phyloP scores from a whole-genome alignment of 1,140 invertebrate genomes.

The Nautilus pompilius region DNA sequence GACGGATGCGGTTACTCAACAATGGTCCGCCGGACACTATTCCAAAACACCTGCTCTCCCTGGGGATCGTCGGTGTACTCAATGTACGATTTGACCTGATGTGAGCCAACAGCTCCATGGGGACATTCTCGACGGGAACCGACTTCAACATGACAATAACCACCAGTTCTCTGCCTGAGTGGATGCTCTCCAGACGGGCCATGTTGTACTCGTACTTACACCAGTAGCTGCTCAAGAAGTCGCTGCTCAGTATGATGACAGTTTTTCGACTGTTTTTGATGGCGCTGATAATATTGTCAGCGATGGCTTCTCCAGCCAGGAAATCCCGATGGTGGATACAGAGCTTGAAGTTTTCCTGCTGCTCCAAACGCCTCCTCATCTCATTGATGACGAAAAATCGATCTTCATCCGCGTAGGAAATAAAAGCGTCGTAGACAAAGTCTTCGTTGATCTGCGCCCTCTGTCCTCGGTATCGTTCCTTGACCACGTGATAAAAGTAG shows the following conservation, averaged over 20 bases:
- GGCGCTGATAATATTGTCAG: constrained; percentile 62
- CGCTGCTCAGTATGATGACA: constrained; percentile 63
- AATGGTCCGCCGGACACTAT: too few species aligned
- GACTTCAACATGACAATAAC: constrained; percentile 26
- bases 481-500: constrained; percentile 27
- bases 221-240: constrained; percentile 67
- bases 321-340: constrained; percentile 38
- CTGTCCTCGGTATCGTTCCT: constrained; percentile 9
- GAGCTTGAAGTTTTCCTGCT: constrained; percentile 11
- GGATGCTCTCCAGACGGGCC: constrained; percentile 32
- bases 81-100: constrained; percentile 26
- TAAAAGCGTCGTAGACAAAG: constrained; percentile 27
- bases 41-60: constrained; percentile 20
- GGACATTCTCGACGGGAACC: constrained; percentile 15
- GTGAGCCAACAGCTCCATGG: constrained; percentile 42
- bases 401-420: constrained; percentile 25
- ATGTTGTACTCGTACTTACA: constrained; percentile 65
- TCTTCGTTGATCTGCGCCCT: background rate
- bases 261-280: constrained; percentile 63
- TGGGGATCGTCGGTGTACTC: constrained; percentile 18
- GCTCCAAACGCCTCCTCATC: constrained; percentile 17
- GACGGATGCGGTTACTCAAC: too few species aligned
- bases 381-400: constrained; percentile 11
- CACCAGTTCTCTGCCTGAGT: constrained; percentile 23
- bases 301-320: constrained; percentile 53